A percentile compares a stretch with the other conserved stretches of the same genome.
phyloP scores from a whole-genome alignment of 2,113 vertebrate species.

The Cryptomyrus ogoouensis region DNA sequence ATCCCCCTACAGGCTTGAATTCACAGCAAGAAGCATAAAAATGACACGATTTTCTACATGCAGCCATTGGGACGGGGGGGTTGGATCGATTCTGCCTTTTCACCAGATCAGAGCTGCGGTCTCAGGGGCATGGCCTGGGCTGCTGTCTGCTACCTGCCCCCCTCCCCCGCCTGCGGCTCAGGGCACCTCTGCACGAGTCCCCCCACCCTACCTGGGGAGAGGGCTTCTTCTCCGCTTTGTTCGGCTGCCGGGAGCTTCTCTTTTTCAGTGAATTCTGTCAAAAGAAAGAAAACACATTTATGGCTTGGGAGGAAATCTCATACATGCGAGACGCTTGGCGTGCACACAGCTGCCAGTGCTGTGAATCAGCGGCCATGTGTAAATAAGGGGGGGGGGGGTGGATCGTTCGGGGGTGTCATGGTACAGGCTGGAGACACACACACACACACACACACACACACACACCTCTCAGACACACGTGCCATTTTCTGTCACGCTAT shows the following conservation, averaged over 20 bases:
- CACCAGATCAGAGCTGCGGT: not conserved
- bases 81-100: not conserved
- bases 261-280: constrained; percentile 89
- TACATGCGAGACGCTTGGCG: not conserved
- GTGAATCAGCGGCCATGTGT: not conserved
- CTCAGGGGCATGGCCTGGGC: not conserved
- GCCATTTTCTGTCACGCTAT: constrained; percentile 17
- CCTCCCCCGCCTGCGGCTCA: not conserved
- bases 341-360: not conserved
- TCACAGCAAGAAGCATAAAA: not conserved
- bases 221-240: constrained; percentile 85
- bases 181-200: too few species aligned
- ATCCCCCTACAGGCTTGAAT: not conserved
- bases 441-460: not conserved
- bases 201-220: constrained; percentile 70
- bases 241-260: constrained; percentile 73
- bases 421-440: not conserved
- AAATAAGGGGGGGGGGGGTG: too few species aligned
- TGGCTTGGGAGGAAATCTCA: not conserved
- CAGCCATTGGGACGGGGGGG: not conserved
- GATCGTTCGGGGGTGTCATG: not conserved
- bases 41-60: not conserved
- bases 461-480: not conserved
- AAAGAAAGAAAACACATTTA: constrained; percentile 23
- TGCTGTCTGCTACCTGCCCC: not conserved